phyloP scores from a whole-genome alignment of 2,888 invertebrate species.

The Fissipunctia ypsillon region DNA sequence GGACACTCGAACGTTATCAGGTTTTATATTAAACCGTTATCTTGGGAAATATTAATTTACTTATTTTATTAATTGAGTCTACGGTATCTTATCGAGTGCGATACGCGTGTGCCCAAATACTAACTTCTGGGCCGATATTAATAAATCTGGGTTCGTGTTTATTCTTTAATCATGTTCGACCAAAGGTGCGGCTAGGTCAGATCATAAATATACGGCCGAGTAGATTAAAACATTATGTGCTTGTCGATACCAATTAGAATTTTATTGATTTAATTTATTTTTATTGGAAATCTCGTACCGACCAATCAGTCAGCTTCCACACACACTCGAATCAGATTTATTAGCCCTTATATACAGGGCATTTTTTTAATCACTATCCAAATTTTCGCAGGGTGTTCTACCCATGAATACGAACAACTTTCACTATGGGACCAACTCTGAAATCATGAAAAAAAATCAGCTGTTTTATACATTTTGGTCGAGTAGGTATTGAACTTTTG shows the following conservation, averaged over 20 bases:
- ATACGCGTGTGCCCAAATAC: conserved; percentile 46
- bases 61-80: conserved; percentile 82
- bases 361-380: no score
- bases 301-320: neutral
- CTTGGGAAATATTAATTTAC: conserved; percentile 81
- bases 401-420: no score
- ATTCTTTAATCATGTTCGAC: conserved; percentile 24
- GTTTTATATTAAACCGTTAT: conserved; percentile 80
- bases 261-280: neutral
- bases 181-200: conserved; percentile 3
- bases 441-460: no score
- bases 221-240: conserved; percentile 34
- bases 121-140: conserved; percentile 47
- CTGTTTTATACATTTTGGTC: no score
- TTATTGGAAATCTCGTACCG: neutral
- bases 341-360: no score
- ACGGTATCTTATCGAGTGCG: conserved; percentile 76
- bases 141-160: conserved; percentile 32
- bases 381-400: no score
- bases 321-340: neutral
- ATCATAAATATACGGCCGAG: conserved; percentile 10
- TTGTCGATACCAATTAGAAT: neutral
- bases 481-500: no score
- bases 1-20: conserved; percentile 73
- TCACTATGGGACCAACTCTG: no score